Evolutionary conservation across 2,113 vertebrate genomes (phyloP).

Genomic region (Phalacrocorax brasilianus): DNA sequence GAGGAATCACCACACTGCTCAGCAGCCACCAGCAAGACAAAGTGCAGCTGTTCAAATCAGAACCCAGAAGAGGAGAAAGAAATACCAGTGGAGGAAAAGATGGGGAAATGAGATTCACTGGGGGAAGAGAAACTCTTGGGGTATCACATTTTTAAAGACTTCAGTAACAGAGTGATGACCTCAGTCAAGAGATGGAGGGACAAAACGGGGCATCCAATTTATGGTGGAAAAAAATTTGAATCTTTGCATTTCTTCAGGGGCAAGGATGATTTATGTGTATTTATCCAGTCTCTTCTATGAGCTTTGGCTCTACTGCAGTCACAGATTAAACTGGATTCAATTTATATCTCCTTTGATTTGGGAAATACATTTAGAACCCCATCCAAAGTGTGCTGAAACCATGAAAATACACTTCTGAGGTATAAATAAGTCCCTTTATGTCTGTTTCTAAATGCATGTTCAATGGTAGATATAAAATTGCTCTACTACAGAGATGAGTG

Average conservation of each 20-base stretch:
- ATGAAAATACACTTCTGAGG: constrained; percentile 46
- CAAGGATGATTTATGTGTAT: background rate
- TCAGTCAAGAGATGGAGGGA: background rate
- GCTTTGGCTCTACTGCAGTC: background rate
- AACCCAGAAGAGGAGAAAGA: background rate
- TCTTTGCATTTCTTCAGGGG: background rate
- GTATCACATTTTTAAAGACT: background rate
- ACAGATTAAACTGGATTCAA: constrained; percentile 39
- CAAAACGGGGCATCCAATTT: background rate
- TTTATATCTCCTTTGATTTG: constrained; percentile 24
- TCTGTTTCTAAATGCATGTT: constrained; percentile 34
- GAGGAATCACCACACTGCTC: background rate
- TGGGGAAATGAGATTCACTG: rapidly evolving
- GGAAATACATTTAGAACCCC: constrained; percentile 14
- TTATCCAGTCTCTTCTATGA: background rate
- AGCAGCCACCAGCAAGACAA: background rate
- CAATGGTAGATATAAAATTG: constrained; percentile 33
- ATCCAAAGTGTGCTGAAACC: background rate
- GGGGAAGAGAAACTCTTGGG: background rate
- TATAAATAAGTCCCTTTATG: constrained; percentile 22
- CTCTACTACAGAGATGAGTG: background rate
- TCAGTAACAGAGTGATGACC: background rate
- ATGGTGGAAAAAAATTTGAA: background rate
- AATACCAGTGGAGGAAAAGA: background rate
- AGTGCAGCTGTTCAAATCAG: background rate